A percentile compares a stretch with the other conserved stretches of the same genome.
Conservation (phyloP, 1,140 invertebrate genomes). For the Calephelis virginiensis region DNA sequence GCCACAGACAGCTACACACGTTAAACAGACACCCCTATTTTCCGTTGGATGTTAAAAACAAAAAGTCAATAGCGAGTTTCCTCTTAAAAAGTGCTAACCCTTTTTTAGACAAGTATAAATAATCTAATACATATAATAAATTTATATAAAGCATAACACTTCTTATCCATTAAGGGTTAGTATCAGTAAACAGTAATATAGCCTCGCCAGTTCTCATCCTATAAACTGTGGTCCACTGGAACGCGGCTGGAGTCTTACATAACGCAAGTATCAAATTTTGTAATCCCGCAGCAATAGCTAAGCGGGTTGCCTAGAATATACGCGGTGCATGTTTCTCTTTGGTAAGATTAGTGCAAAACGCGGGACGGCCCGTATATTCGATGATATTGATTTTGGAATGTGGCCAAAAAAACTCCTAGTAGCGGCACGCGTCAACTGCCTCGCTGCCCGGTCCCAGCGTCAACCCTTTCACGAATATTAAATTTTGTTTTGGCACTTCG, state of each 20-base stretch:
- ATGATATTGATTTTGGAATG: slow-evolving; percentile 77
- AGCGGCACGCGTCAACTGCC: slow-evolving; percentile 74
- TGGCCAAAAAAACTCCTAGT: slow-evolving; percentile 75
- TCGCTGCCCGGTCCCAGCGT: slow-evolving; percentile 63
- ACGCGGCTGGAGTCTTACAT: not conserved
- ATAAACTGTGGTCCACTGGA: not conserved
- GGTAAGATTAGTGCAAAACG: slow-evolving; percentile 71
- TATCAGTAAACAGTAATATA: no score
- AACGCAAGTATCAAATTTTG: slow-evolving; percentile 10
- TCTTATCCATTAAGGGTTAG: no score
- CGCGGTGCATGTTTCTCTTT: slow-evolving; percentile 35
- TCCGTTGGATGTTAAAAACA: no score
- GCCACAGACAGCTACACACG: no score
- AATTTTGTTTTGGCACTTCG: slow-evolving; percentile 78
- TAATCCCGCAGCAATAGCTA: slow-evolving; percentile 12
- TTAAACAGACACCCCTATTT: no score
- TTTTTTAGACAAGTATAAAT: no score
- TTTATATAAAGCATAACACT: no score
- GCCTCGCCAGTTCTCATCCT: not conserved
- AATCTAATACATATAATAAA: no score
- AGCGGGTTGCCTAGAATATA: slow-evolving; percentile 28
- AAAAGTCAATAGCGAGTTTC: no score
- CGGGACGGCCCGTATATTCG: slow-evolving; percentile 68
- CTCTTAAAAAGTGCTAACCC: no score
- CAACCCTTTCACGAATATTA: slow-evolving; percentile 78